Conservation (phyloP, 2,888 invertebrate species). For the Camptogramma bilineatum region DNA sequence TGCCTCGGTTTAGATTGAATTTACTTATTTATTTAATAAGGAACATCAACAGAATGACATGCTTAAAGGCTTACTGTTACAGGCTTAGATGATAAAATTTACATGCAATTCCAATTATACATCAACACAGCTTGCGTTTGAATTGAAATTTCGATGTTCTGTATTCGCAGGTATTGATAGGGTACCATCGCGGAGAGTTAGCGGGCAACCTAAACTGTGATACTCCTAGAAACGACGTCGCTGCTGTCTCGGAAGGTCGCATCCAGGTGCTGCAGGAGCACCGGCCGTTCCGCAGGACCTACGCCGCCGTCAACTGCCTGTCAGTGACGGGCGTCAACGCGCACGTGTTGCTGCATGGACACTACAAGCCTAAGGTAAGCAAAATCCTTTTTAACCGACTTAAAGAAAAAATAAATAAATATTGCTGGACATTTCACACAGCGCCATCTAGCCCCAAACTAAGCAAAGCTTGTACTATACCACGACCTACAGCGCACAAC, state of each 20-base stretch:
- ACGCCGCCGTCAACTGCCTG: slow-evolving; percentile 61
- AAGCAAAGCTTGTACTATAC: no score
- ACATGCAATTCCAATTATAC: no score
- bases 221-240: slow-evolving; percentile 78
- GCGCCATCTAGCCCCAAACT: no score
- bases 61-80: no score
- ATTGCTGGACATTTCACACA: no score
- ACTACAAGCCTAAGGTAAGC: slow-evolving; percentile 61
- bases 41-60: no score
- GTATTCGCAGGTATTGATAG: slow-evolving; percentile 72
- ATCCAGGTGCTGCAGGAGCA: slow-evolving; percentile 85
- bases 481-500: no score
- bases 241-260: slow-evolving; percentile 77
- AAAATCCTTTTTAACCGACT: neutral
- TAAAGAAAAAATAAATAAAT: no score
- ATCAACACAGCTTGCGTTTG: no score
- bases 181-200: slow-evolving; percentile 87
- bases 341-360: slow-evolving; percentile 61
- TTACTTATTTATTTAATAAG: no score
- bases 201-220: slow-evolving; percentile 90
- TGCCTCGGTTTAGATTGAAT: no score
- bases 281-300: slow-evolving; percentile 82
- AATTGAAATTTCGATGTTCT: neutral
- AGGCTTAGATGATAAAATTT: no score
- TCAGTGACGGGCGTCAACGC: slow-evolving; percentile 62